Percentiles rank a stretch among this genome's conserved stretches.
Evolutionary conservation across 2,888 invertebrate species (phyloP).

Genomic region (Camponotus fellah): DNA sequence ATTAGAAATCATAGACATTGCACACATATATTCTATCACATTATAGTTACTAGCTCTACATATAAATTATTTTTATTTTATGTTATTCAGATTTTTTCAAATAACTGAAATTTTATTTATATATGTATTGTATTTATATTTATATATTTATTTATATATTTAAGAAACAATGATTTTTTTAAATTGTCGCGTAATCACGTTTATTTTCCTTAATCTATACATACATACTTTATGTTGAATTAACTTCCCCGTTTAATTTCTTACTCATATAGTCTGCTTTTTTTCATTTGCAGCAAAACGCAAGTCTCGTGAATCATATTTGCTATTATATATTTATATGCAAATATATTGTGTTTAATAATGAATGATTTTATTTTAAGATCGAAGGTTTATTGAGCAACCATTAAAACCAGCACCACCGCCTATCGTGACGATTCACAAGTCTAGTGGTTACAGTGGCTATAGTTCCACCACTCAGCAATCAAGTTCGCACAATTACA

Average conservation of each 20-base stretch:
- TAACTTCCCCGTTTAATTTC: background rate
- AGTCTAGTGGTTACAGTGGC: slow-evolving; percentile 85
- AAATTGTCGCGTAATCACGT: background rate
- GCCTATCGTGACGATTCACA: slow-evolving; percentile 86
- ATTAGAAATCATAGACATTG: background rate
- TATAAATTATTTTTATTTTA: background rate
- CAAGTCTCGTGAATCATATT: background rate
- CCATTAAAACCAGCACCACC: slow-evolving; percentile 93
- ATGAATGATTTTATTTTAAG: slow-evolving; percentile 83
- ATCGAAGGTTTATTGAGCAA: slow-evolving; percentile 95
- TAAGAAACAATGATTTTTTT: background rate
- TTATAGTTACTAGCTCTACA: background rate
- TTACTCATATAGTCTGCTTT: background rate
- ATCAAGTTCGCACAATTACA: slow-evolving; percentile 67
- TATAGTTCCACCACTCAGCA: slow-evolving; percentile 84
- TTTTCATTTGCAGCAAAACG: background rate
- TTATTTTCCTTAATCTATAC: background rate
- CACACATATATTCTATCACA: background rate
- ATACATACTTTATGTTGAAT: slow-evolving; percentile 4
- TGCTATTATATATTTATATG: background rate
- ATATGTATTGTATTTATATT: no score
- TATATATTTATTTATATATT: no score
- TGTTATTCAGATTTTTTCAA: background rate
- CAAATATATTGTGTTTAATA: background rate
- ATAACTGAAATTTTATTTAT: background rate